Evolutionary conservation across 2,888 invertebrate species (phyloP), one percentile per base, ranked within the genome.

Genomic region (Stomorhina lunata): DNA sequence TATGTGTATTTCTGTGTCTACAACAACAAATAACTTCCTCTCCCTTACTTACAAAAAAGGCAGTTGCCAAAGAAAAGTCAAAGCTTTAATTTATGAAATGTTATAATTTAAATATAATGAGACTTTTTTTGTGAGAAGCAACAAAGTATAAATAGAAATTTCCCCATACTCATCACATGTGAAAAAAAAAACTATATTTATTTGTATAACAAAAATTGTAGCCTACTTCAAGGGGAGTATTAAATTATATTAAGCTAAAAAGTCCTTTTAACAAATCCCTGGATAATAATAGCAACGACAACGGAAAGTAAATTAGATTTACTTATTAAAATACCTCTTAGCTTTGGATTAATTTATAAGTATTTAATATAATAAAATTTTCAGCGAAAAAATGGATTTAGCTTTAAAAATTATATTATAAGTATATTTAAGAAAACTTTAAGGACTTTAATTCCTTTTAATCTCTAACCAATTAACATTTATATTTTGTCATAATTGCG

Each of bases 41-140:
- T 43, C 15, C 15, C 4, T 15, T 7, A 66, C 9, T 25, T 15
- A 71, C 57, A 12, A 10, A 15, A 29, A 4, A 15, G 12, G 43
- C 7, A 65, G 48, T 57, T 59, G 66, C 40, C 20, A 55, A 48
- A 57, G 25, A 63, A 25, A 40, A 43, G 29, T 53, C 55, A 34
- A 63, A 71, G 45, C 29, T 32, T 53, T 63, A 61, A 78, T 71
- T 63, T 63, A 69, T 71, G 37, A 50, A 48, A 48, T 65, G 7
- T 7, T 50, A 50, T 72, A 9, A 68, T 73, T 68, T 68, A 53
- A 61, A 79, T 66, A 57, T 59, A 53, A 80, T 50, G 43, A 66
- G 25, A n/a, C n/a, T n/a, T 9, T 40, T 66, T 65, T 27, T 22
- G 12, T 53, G 7, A 40, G n/a, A n/a, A 5, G 27, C n/a, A 59